Conservation (phyloP, 2,797 vertebrate species). For the Astyanax mexicanus region DNA sequence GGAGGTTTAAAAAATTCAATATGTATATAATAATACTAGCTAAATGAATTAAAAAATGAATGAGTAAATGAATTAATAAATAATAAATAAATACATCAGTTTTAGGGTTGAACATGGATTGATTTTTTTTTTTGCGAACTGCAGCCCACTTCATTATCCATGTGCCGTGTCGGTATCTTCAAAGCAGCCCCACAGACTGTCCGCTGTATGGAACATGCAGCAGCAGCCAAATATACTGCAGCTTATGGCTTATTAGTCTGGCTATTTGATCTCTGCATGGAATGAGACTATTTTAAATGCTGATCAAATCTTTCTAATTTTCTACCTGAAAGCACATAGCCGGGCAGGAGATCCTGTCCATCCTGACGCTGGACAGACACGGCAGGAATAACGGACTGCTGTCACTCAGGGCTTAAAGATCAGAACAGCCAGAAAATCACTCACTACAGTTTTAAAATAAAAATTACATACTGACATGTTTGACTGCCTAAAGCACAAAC, state of each 20-base stretch:
- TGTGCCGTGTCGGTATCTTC: neutral
- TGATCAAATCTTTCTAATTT: slow-evolving; percentile 23
- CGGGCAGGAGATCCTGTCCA: slow-evolving; percentile 15
- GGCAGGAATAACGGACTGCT: slow-evolving; percentile 44
- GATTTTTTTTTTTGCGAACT: neutral
- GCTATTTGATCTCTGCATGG: slow-evolving; percentile 19
- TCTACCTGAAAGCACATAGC: slow-evolving; percentile 19
- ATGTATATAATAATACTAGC: too few relatives aligned
- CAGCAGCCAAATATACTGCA: slow-evolving; percentile 17
- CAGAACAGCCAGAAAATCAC: slow-evolving; percentile 57
- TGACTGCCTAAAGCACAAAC: too few relatives aligned
- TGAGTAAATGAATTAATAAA: too few relatives aligned
- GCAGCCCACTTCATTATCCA: slow-evolving; percentile 4
- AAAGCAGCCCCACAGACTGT: neutral
- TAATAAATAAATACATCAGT: too few relatives aligned
- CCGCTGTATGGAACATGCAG: neutral
- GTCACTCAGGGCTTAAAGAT: slow-evolving; percentile 53
- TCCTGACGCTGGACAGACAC: slow-evolving; percentile 56
- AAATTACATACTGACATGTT: too few relatives aligned
- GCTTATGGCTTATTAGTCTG: neutral
- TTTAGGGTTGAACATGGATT: too few relatives aligned
- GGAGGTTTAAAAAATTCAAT: too few relatives aligned
- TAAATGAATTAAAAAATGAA: too few relatives aligned
- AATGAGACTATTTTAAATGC: slow-evolving; percentile 15
- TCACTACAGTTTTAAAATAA: slow-evolving; percentile 65